A percentile compares a stretch with the other conserved stretches of the same genome.
These are phyloP conservation scores for Sisyra nigra DNA, from an alignment of 2,888 invertebrate species.

Conservation along the genomic window DNA sequence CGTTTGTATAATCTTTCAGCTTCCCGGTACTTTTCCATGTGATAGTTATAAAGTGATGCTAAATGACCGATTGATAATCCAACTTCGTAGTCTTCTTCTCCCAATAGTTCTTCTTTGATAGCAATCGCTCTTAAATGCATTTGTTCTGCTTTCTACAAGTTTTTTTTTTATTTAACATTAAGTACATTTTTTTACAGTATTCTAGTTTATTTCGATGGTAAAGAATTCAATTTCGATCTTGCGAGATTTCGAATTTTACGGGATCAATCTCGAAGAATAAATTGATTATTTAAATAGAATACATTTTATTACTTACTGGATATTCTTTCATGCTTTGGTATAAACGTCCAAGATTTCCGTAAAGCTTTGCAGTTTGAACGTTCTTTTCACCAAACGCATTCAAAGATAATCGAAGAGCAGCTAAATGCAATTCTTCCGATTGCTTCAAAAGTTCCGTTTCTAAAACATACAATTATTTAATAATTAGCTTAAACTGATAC, in stretches of 20 bases:
- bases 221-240: too few species aligned
- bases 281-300: not conserved
- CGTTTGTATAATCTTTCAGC: slow-evolving; percentile 77
- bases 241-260: too few species aligned
- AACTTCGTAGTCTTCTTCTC: slow-evolving; percentile 78
- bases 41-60: slow-evolving; percentile 89
- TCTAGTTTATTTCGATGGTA: too few species aligned
- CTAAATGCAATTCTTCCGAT: slow-evolving; percentile 71
- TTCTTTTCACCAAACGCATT: slow-evolving; percentile 83
- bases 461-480: slow-evolving; percentile 17
- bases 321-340: slow-evolving; percentile 88
- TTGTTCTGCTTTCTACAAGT: slow-evolving; percentile 57
- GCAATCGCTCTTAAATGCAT: slow-evolving; percentile 90
- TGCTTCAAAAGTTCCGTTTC: slow-evolving; percentile 49
- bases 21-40: slow-evolving; percentile 72
- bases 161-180: too few species aligned
- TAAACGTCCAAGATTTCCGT: slow-evolving; percentile 83
- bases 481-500: too few species aligned
- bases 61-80: slow-evolving; percentile 85
- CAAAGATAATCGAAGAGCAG: slow-evolving; percentile 62
- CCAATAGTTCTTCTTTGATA: slow-evolving; percentile 76
- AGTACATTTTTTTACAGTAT: too few species aligned
- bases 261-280: too few species aligned
- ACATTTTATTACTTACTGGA: slow-evolving; percentile 32
- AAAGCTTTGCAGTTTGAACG: slow-evolving; percentile 91